Percentiles rank a stretch among this genome's conserved stretches.
phyloP scores from a whole-genome alignment of 2,888 invertebrate genomes.

The Torymus texanus region DNA sequence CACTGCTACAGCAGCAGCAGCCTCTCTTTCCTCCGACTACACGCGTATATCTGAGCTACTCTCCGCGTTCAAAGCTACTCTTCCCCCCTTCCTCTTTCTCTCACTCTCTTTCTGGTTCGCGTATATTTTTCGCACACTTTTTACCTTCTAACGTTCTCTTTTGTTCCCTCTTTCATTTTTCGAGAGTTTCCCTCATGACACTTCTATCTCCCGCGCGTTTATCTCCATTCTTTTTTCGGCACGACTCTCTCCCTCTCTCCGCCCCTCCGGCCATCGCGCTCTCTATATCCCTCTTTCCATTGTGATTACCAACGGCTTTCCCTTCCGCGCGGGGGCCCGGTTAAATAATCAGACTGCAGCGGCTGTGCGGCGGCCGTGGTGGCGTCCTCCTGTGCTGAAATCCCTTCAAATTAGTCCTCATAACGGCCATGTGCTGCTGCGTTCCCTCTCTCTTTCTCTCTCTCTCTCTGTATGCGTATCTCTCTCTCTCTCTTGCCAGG shows the following conservation, averaged over 20 bases:
- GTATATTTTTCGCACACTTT: conserved; percentile 2
- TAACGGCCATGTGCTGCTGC: background rate
- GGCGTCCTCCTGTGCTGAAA: background rate
- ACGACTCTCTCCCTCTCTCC: background rate
- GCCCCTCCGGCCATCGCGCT: background rate
- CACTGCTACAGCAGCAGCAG: background rate
- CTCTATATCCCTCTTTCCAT: background rate
- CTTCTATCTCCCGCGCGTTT: background rate
- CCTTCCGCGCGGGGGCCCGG: background rate
- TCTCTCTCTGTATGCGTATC: no score
- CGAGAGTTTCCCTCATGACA: background rate
- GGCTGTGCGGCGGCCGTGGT: no score
- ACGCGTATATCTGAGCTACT: background rate
- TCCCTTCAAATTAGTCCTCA: conserved; percentile 8
- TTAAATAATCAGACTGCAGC: conserved; percentile 23
- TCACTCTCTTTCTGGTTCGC: no score
- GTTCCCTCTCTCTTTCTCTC: no score
- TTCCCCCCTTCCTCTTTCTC: background rate
- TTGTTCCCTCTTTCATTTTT: conserved; percentile 14
- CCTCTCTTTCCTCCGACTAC: background rate
- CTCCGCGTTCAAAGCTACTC: conserved; percentile 13
- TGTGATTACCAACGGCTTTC: conserved; percentile 1
- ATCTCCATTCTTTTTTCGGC: background rate
- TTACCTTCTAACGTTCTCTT: background rate
- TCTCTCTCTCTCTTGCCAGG: background rate